Percentiles rank a stretch among this genome's conserved stretches.
These are phyloP conservation scores for Tretioscincus oriximinensis DNA, from an alignment of 2,113 vertebrate genomes.

Conservation along the genomic window DNA sequence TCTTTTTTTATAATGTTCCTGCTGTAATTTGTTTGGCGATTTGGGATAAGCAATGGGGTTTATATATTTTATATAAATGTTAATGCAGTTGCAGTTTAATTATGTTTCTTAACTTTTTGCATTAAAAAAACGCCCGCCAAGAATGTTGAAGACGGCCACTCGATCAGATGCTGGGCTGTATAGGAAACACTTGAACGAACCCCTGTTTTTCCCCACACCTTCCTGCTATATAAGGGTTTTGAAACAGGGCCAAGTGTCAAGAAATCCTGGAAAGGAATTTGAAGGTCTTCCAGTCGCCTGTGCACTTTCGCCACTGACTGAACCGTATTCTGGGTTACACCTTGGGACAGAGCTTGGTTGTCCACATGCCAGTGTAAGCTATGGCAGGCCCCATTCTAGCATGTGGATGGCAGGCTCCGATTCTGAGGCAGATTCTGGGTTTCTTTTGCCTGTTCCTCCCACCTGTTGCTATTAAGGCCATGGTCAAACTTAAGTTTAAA, in stretches of 20 bases:
- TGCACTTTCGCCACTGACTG: no score
- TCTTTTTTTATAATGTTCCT: constrained; percentile 83
- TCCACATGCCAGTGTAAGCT: no score
- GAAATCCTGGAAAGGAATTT: neutral
- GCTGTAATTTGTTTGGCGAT: constrained; percentile 99
- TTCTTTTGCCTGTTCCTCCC: no score
- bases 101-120: constrained; percentile 92
- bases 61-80: constrained; percentile 97
- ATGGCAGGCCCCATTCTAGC: no score
- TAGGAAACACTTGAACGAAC: constrained; percentile 50
- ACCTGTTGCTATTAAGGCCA: no score
- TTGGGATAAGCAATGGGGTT: constrained; percentile 96
- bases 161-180: constrained; percentile 72
- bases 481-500: no score
- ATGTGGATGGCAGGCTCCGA: no score
- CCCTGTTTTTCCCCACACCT: constrained; percentile 4
- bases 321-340: no score
- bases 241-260: neutral
- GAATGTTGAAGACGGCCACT: constrained; percentile 66
- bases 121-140: constrained; percentile 64
- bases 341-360: no score
- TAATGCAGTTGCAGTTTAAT: constrained; percentile 89
- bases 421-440: no score
- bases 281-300: neutral
- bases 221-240: constrained; percentile 21